A percentile compares a stretch with the other conserved stretches of the same genome.
Conservation (phyloP, 2,113 vertebrate genomes). For the Brachypodius melanocephalos region DNA sequence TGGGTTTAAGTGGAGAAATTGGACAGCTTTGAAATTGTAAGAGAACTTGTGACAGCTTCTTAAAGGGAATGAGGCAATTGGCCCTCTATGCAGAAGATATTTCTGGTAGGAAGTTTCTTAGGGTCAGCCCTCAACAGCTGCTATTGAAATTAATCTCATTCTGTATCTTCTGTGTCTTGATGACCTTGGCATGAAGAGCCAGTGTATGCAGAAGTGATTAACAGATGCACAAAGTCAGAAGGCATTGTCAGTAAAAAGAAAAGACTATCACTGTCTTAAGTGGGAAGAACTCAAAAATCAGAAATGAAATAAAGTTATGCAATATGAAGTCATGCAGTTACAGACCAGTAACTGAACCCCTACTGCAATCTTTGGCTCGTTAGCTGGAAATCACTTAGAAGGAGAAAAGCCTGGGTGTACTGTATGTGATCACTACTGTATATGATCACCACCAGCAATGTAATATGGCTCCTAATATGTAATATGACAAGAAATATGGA, state of each 20-base stretch:
- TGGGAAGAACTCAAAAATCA: not conserved
- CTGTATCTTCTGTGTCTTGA: not conserved
- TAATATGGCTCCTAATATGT: not conserved
- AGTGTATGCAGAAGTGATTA: not conserved
- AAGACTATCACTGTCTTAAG: not conserved
- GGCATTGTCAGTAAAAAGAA: not conserved
- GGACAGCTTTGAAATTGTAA: not conserved
- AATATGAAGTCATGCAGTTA: not conserved
- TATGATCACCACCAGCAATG: not conserved
- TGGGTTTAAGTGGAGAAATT: not conserved
- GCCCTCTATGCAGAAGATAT: not conserved
- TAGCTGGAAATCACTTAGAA: not conserved
- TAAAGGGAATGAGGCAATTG: not conserved
- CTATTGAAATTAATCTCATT: not conserved
- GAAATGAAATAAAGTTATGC: not conserved
- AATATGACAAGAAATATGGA: not conserved
- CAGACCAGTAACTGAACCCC: not conserved
- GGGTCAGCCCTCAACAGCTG: not conserved
- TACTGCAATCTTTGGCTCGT: not conserved
- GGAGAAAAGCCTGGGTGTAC: not conserved
- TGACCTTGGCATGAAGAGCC: not conserved
- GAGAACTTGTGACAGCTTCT: not conserved
- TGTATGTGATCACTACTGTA: not conserved
- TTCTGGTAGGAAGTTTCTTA: not conserved
- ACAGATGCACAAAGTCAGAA: not conserved